Percentiles rank a stretch among this genome's conserved stretches.
Conservation (phyloP, 64 coral and sea anemone genomes). For the Montipora foliosa region DNA sequence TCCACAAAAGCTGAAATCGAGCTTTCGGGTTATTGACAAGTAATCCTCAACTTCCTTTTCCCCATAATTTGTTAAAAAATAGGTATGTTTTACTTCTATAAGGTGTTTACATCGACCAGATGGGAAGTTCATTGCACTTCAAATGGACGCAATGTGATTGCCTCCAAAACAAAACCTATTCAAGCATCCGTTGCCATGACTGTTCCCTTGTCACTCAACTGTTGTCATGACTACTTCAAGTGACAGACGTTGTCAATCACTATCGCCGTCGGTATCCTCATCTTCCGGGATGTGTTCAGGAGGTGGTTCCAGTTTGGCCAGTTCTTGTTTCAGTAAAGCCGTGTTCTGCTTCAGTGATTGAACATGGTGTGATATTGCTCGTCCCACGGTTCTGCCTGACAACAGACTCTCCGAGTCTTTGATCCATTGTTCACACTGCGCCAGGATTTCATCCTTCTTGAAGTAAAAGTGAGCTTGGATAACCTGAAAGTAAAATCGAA, state of each 20-base stretch:
- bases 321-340: constrained; percentile 73
- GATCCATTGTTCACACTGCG: constrained; percentile 95
- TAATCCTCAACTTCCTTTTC: background rate
- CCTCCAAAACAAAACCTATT: background rate
- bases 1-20: background rate
- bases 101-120: background rate
- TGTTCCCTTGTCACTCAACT: background rate
- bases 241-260: constrained; percentile 39
- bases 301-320: constrained; percentile 80
- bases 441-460: constrained; percentile 94
- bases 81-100: background rate
- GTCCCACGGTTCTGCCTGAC: constrained; percentile 55
- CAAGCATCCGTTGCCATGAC: background rate
- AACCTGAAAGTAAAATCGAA: constrained; percentile 59
- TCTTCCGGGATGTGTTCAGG: constrained; percentile 28
- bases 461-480: constrained; percentile 96
- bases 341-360: constrained; percentile 94
- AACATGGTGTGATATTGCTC: constrained; percentile 91
- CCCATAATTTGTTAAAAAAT: too few species aligned
- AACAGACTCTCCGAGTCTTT: constrained; percentile 80
- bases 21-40: background rate
- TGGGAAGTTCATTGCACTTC: too few species aligned
- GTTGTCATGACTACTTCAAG: background rate
- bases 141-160: too few species aligned
- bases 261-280: constrained; percentile 44